Base-by-base conservation (phyloP, 2,888 invertebrate species). In the Euclidia mi region DNA sequence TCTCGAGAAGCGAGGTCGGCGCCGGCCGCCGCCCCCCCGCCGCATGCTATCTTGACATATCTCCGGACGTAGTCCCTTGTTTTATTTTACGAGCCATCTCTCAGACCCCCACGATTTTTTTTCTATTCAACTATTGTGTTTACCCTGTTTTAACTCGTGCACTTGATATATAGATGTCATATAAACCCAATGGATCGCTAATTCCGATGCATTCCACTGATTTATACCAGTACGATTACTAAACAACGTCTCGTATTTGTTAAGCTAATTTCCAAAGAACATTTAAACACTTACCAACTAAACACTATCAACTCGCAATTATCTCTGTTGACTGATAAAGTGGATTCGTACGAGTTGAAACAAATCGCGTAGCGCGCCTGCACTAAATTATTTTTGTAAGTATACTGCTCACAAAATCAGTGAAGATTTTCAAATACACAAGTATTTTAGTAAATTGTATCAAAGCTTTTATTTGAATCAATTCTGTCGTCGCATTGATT, bases 11-110 rank as follows among this genome's bases (percentile, higher is more conserved):
- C 74, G 71, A 77, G 82, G 74, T 81, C 88, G 91, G 88, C 89
- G 90, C 90, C 86, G 79, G 81, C 79, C 82, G 75, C 76, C 80
- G 80, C 90, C 89, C 90, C 75, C 89, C 90, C 88, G 89, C 87
- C 87, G 91, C 85, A 88, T 84, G 79, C 90, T 94, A 94, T 94
- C 94, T 94, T 92, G 94, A 94, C 93, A 90, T 88, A 94, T 94
- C 94, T 94, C 91, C 90, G 91, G 91, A 91, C 91, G 90, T 84
- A 79, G 86, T 87, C 89, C 91, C 92, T 91, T 91, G 91, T 92
- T 92, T 92, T 91, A 92, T 91, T 94, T 94, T 94, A 94, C 87
- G 93, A 92, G 89, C 92, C 87, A 90, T 91, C 89, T 91, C 91
- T 88, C 89, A 87, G 83, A 79, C 78, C 79, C 78, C 60, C 64